Conservation (phyloP, 2,888 invertebrate species). For the Julus scandinavius region DNA sequence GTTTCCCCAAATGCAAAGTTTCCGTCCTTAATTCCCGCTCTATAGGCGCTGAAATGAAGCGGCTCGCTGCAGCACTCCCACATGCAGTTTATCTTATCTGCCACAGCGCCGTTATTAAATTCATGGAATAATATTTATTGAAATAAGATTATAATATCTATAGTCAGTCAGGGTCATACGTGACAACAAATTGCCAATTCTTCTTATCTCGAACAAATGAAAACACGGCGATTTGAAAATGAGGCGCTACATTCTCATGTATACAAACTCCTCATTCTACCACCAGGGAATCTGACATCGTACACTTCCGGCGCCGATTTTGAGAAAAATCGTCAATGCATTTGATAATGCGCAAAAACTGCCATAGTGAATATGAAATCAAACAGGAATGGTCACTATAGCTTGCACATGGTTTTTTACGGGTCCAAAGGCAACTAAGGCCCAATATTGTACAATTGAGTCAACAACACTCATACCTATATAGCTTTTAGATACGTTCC, state of each 20-base stretch:
- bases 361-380: too few species aligned
- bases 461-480: too few species aligned
- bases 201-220: background rate
- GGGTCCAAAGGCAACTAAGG: too few species aligned
- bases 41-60: background rate
- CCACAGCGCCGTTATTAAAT: constrained; percentile 8
- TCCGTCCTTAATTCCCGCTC: background rate
- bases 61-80: background rate
- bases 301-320: too few species aligned
- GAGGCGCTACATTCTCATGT: background rate
- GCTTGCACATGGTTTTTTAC: too few species aligned
- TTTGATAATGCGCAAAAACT: too few species aligned
- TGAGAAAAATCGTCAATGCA: too few species aligned
- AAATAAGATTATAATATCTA: constrained; percentile 1
- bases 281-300: background rate
- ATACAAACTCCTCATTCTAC: background rate
- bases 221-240: background rate
- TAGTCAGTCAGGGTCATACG: constrained; percentile 12
- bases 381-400: too few species aligned
- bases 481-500: too few species aligned
- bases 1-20: too few species aligned
- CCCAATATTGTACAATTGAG: too few species aligned
- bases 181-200: background rate
- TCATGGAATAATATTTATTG: constrained; percentile 42
- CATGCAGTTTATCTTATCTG: background rate